Evolutionary conservation across 2,797 vertebrate genomes (phyloP), one percentile per base, ranked within the genome.

Genomic region (Hybognathus amarus): DNA sequence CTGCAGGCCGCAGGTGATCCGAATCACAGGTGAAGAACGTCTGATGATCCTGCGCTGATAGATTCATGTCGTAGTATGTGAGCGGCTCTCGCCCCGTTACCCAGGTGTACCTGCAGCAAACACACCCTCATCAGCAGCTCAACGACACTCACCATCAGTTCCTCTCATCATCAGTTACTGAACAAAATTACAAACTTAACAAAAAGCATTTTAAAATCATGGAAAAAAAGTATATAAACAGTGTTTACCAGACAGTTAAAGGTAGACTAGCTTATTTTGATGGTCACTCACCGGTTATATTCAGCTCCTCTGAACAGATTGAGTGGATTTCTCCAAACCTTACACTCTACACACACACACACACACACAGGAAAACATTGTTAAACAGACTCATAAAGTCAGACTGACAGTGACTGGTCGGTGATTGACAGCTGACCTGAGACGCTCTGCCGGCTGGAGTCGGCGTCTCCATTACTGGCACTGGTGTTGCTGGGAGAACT

Each of bases 1-100:
- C 98, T 59, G 98, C 96, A 2, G 98, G 97, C n/a, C 98, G 94
- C 76, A 99, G 93, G 91, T 98, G 97, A 91, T 99, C 97, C 0
- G 97, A 97, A 91, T 98, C 97, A 87, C 98, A 99, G 0, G 97
- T 99, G 61, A 98, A 99, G 94, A 99, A 99, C 12, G 97, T 99
- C 82, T 99, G 98, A 86, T 99, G 98, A 89, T 99, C 98, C 91
- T 99, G 98, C 90, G 98, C 98, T 61, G 98, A 99, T 85, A 99
- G 92, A 89, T 99, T 99, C 98, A 99, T 99, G 87, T 99, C 98
- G 70, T 98, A 99, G 89, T 99, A 99, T 0, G 98, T 99, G 87
- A 99, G 94, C 12, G 98, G 98, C 80, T 99, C 98, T 91, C 97
- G 98, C 79, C 98, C 98, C 20, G 98, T 99, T 87, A 99, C 97